phyloP scores from a whole-genome alignment of 2,113 vertebrate species.

The Sakesphorus luctuosus region DNA sequence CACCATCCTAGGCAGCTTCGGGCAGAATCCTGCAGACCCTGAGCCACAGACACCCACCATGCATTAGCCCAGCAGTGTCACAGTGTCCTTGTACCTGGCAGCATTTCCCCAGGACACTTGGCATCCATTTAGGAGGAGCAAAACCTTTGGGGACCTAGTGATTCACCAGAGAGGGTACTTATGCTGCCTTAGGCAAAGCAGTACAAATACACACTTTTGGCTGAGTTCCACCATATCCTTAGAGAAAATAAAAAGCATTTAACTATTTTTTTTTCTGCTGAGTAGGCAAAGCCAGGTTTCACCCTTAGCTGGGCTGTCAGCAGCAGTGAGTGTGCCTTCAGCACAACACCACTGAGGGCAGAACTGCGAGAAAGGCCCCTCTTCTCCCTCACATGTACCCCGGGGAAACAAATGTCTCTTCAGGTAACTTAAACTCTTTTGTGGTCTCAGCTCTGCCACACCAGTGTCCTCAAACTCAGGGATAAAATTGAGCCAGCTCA shows the following conservation, averaged over 20 bases:
- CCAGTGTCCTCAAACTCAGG: neutral
- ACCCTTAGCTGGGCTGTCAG: neutral
- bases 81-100: neutral
- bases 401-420: neutral
- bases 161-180: neutral
- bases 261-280: neutral
- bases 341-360: neutral
- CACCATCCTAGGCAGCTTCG: neutral
- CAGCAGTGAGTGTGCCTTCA: neutral
- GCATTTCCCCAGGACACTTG: neutral
- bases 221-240: neutral
- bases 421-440: neutral
- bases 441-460: neutral
- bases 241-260: neutral
- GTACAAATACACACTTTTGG: neutral
- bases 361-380: neutral
- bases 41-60: neutral
- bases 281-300: neutral
- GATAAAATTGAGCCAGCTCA: neutral
- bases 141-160: neutral
- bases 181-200: neutral
- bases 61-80: neutral
- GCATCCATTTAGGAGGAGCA: neutral
- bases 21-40: neutral
- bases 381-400: neutral